Percentiles rank a stretch among this genome's conserved stretches.
These are phyloP conservation scores for Meteorus colon DNA, from an alignment of 2,888 invertebrate species.

Conservation along the genomic window DNA sequence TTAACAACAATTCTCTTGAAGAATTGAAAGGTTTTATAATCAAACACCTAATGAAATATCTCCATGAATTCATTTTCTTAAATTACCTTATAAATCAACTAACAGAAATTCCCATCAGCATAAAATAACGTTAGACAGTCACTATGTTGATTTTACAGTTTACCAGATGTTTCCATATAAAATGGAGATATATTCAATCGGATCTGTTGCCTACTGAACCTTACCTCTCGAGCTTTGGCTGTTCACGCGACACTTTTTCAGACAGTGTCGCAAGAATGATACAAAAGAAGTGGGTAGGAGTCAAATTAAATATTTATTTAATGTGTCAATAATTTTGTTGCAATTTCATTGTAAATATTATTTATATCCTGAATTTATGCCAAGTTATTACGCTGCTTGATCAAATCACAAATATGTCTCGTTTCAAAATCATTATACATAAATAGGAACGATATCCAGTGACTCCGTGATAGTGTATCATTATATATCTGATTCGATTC, in stretches of 20 bases:
- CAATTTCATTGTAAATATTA: background rate
- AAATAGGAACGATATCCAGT: background rate
- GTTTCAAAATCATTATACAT: background rate
- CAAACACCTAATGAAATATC: background rate
- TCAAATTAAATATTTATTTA: constrained; percentile 22
- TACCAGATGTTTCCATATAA: background rate
- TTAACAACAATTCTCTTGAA: no score
- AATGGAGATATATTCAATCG: constrained; percentile 14
- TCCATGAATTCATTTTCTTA: no score
- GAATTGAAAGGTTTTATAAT: no score
- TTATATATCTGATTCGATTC: background rate
- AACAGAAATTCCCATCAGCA: no score
- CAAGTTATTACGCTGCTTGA: background rate
- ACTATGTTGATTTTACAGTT: background rate
- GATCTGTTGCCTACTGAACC: constrained; percentile 9
- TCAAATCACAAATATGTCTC: background rate
- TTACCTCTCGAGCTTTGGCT: background rate
- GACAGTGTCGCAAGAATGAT: background rate
- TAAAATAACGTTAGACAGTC: background rate
- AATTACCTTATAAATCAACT: no score
- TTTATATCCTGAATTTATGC: background rate
- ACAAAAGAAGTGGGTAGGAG: background rate
- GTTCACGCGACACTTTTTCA: constrained; percentile 7
- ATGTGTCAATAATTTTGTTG: constrained; percentile 11
- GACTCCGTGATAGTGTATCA: background rate